Evolutionary conservation across 2,797 vertebrate species (phyloP), one percentile per base, ranked within the genome.

Genomic region (Girardinus metallicus): DNA sequence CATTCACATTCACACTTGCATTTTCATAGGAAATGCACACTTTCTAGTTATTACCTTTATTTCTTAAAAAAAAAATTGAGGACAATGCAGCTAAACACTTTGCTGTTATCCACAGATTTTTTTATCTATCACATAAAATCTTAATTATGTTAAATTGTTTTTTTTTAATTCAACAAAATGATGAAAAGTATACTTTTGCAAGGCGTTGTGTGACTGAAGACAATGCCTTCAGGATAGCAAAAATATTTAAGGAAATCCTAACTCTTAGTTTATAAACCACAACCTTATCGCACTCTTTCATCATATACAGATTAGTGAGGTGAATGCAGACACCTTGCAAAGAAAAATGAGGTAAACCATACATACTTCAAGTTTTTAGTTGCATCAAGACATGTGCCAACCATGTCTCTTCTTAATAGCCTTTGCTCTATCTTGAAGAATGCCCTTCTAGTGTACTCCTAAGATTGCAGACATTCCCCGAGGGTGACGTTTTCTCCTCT

Each of bases 381-480:
- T 80, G 73, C 41, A 85, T 78, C 72, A 74, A 31, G 74, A 80
- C 57, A 57, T 57, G 82, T 85, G 86, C 83, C 84, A 89, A 89
- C 83, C 85, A 77, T 80, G 83, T 68, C 74, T 79, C 82, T 66
- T 79, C 81, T 91, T 80, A 81, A 70, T 83, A 86, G 83, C 73
- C 78, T 75, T 60, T 87, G 79, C 79, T 88, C 83, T 57, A 70
- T 85, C 83, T 83, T 83, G 85, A 91, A 85, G 83, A 89, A 89
- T 84, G 83, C 57, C 84, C 87, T 90, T 88, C 88, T 84, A 82
- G 81, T 66, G 57, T 64, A 43, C 80, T 82, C 82, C 85, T 87
- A 75, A 82, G 85, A 95, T 94, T 94, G 92, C 92, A 89, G 89
- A 87, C 90, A 95, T 94, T 92, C 93, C 91, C 86, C 55, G 79